Conservation (phyloP, 1,140 invertebrate genomes). For the Musca domestica region DNA sequence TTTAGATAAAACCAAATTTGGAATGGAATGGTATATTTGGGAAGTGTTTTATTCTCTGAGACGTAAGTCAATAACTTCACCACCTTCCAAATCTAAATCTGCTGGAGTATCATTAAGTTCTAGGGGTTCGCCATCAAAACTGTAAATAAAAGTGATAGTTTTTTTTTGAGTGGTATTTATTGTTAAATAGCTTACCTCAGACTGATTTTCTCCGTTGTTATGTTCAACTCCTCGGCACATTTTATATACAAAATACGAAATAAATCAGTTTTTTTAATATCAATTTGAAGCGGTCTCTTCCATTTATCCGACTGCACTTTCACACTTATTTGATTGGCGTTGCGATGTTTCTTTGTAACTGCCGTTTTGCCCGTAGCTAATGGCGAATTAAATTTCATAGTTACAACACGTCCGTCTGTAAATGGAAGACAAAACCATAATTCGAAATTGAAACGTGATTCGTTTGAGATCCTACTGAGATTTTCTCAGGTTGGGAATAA, state of each 20-base stretch:
- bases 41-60: conserved; percentile 31
- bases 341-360: conserved; percentile 11
- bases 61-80: conserved; percentile 43
- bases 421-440: background rate
- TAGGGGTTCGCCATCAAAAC: conserved; percentile 45
- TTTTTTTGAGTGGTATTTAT: background rate
- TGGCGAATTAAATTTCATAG: conserved; percentile 16
- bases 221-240: conserved; percentile 42
- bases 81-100: conserved; percentile 45
- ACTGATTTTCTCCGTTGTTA: background rate
- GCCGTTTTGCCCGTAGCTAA: background rate
- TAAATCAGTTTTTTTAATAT: conserved; percentile 35
- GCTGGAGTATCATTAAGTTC: conserved; percentile 41
- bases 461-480: no score
- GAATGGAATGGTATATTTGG: background rate
- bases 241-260: conserved; percentile 46
- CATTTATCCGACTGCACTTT: conserved; percentile 42
- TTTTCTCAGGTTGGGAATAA: no score
- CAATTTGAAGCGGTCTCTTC: conserved; percentile 35
- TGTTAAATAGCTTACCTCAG: conserved; percentile 6
- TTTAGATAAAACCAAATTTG: background rate
- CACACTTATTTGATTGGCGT: conserved; percentile 26
- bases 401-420: conserved; percentile 34
- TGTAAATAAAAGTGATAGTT: conserved; percentile 23
- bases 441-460: no score